Evolutionary conservation across 2,113 vertebrate species (phyloP).

Genomic region (Pan paniscus): DNA sequence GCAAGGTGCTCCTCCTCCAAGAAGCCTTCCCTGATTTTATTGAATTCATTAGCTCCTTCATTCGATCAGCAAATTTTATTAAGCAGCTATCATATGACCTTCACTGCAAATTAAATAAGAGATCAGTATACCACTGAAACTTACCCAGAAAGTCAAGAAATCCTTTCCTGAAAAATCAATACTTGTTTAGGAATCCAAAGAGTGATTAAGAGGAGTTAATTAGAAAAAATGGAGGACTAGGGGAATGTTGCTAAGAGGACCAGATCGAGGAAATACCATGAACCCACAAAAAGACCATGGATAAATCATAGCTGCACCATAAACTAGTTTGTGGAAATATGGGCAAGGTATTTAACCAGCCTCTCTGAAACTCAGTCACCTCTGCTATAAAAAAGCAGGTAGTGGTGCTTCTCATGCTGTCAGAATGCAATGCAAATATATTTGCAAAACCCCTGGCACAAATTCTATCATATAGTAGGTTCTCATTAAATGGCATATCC

Average conservation of each 20-base stretch:
- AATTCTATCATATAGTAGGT: neutral
- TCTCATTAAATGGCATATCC: neutral
- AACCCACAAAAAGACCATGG: neutral
- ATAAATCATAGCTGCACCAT: too few relatives aligned
- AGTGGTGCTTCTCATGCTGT: fast-evolving
- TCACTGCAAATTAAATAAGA: neutral
- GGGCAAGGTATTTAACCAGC: neutral
- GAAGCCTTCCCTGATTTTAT: neutral
- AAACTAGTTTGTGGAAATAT: neutral
- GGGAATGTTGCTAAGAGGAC: neutral
- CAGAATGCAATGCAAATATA: too few relatives aligned
- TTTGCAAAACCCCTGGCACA: neutral
- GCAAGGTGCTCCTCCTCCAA: neutral
- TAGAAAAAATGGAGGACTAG: neutral
- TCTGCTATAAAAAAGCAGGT: neutral
- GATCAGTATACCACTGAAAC: neutral
- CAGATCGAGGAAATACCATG: neutral
- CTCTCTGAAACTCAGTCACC: neutral
- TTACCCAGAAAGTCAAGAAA: neutral
- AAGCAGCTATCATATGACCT: neutral
- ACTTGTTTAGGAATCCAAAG: neutral
- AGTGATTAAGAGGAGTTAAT: neutral
- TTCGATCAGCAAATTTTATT: neutral
- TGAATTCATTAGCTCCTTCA: neutral
- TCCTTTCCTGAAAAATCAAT: neutral